Base-by-base conservation (phyloP, 92 coral and sea anemone species). In the Diadumene lineata region DNA sequence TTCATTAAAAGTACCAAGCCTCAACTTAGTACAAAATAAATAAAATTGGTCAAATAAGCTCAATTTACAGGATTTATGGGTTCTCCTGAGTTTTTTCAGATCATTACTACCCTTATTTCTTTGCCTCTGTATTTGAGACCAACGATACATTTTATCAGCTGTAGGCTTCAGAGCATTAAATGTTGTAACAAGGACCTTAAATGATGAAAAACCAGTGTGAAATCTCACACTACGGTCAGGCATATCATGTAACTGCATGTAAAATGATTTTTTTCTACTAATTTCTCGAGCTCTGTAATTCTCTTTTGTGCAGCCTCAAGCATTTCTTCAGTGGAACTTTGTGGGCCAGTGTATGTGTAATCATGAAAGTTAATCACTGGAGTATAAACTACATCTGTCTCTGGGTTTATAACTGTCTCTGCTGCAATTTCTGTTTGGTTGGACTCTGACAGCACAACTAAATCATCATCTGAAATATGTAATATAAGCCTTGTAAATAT, bases 1-100 rank as follows among this genome's bases (percentile, higher is more conserved):
- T 60, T 84, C 63, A n/a, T 44, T 84, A 0, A 84, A 33, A 61
- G 89, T 84, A 1, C 84, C 84, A 38, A 84, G 31, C 30, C 88
- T 33, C 16, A 84, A 48, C 46, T 83, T 78, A 16, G 69, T 72
- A 1, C 64, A 50, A 34, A 53, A 78, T 50, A 82, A 78, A 17
- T 18, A 78, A 65, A 84, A 78, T 22, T 84, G 88, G 26, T 79
- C 79, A 79, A 84, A 84, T 31, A 84, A 33, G 32, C 33, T 72
- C 27, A 84, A 23, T 66, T 64, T 84, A 66, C 80, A 84, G 13
- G 43, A 23, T 50, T 28, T 77, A 17, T 53, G 17, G 46, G 44
- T 29, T 44, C 19, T 64, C 23, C 69, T 64, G 8, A 68, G 16
- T 2, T 30, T 29, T 4, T 66, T 32, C 4, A 44, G 13, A 3